Base-by-base conservation (phyloP, 2,888 invertebrate genomes). In the Macropis europaea region DNA sequence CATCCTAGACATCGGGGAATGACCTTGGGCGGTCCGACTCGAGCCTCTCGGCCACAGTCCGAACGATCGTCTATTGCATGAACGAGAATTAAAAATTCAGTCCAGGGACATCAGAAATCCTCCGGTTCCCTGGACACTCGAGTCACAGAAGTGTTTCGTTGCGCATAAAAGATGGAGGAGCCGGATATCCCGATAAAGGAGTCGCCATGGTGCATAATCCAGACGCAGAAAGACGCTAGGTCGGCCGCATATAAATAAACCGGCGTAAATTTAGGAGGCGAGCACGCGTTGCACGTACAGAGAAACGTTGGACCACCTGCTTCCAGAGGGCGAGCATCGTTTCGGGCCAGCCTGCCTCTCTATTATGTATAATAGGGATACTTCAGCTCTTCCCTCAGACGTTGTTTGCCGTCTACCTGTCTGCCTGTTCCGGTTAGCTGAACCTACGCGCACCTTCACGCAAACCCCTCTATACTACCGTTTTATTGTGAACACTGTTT, bases 311-410 rank as follows among this genome's bases (percentile, higher is more conserved):
- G 68, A 57, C 73, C 77, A 73, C 66, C 71, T 75, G 74, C 73
- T 59, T 64, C 60, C 71, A 63, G 54, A 70, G 66, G n/a, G 40
- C 40, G 24, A 50, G 54, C 70, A 60, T 73, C 79, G 77, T 81
- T 84, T 83, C 74, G 70, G 77, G 64, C 70, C 73, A 68, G 61
- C 68, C 36, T 42, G 53, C 30, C 38, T 72, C 63, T 82, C 66
- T 81, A 84, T 84, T 83, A 83, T 79, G 82, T 82, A 83, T 86
- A 83, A 84, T 80, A 76, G 79, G 80, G 76, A 82, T 82, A 82
- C 82, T 82, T 80, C 56, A 72, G 75, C 71, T 81, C 62, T 74
- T 79, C 77, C 76, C 73, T 50, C 59, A 79, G 83, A 80, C 80
- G 69, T 79, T 84, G 83, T 82, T 84, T 82, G 79, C 83, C 82